Base-by-base conservation (phyloP, 2,797 vertebrate species). In the Vipera latastei region DNA sequence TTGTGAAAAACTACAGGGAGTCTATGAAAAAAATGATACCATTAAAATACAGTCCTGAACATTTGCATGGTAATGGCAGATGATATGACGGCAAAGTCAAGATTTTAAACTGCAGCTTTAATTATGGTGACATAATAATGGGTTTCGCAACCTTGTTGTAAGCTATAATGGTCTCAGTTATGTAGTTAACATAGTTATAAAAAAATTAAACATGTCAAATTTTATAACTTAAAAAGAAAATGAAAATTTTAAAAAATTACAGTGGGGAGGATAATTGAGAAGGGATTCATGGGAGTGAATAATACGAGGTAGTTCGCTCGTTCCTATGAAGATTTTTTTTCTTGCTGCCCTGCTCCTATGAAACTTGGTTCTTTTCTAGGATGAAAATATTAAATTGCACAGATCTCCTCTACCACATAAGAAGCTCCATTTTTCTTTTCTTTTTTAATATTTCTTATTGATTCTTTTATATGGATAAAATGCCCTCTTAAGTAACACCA, bases 51-150 rank as follows among this genome's bases (percentile, higher is more conserved):
- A 87, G 20, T 57, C n/a, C 61, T 86, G 6, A 88, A 28, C 25
- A 69, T 73, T 73, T 92, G 61, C 91, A 89, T 63, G 61, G 87
- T n/a, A 51, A 11, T 61, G 63, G n/a, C 86, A 18, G 44, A 51
- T 73, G 53, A 88, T 59, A 28, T 7, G 1, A 18, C 26, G 53
- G 48, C 53, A 89, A 91, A 88, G 69, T 90, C 0, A 89, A 56
- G 6, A 8, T 69, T 38, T 1, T 32, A n/a, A 51, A 38, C 11
- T 26, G 0, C 3, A 28, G n/a, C 85, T 86, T 93, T 93, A 92
- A 94, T 92, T 57, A 85, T 32, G 85, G 4, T 61, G 48, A 57
- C 89, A 56, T 18, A 55, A 48, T 78, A 91, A 94, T 48, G 69
- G n/a, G n/a, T n/a, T 91, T 63, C 25, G 57, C 32, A 12, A 60